A percentile compares a stretch with the other conserved stretches of the same genome.
Conservation (phyloP, 2,797 vertebrate genomes). For the Yasuhikotakia modesta region DNA sequence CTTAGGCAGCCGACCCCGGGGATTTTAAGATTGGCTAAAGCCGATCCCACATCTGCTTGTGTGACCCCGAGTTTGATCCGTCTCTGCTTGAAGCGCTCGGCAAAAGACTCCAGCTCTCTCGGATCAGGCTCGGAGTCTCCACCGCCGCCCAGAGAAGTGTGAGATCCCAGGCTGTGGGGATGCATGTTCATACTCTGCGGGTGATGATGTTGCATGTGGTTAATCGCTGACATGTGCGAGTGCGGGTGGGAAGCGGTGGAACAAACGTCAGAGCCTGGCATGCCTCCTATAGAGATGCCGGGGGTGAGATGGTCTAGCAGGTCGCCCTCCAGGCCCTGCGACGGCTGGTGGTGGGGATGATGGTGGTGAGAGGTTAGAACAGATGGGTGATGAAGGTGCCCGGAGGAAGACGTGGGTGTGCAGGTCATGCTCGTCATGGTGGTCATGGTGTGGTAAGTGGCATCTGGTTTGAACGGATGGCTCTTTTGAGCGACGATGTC, state of each 20-base stretch:
- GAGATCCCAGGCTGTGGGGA: slow-evolving; percentile 81
- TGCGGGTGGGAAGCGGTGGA: slow-evolving; percentile 84
- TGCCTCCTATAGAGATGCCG: slow-evolving; percentile 78
- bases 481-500: slow-evolving; percentile 90
- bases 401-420: slow-evolving; percentile 86
- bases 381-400: slow-evolving; percentile 89
- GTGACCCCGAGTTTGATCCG: slow-evolving; percentile 92
- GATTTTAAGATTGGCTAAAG: slow-evolving; percentile 91
- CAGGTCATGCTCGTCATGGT: slow-evolving; percentile 92
- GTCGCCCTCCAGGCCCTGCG: slow-evolving; percentile 87
- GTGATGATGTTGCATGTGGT: slow-evolving; percentile 88
- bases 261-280: slow-evolving; percentile 85
- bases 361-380: slow-evolving; percentile 84
- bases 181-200: slow-evolving; percentile 86
- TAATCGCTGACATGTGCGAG: slow-evolving; percentile 88
- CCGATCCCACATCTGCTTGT: slow-evolving; percentile 89
- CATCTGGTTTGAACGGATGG: slow-evolving; percentile 91
- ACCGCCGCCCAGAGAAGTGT: slow-evolving; percentile 74
- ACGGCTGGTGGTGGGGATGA: slow-evolving; percentile 78
- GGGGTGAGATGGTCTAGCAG: slow-evolving; percentile 89
- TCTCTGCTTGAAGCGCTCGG: slow-evolving; percentile 90
- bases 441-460: slow-evolving; percentile 94
- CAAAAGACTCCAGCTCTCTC: slow-evolving; percentile 90
- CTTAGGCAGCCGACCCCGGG: slow-evolving; percentile 90
- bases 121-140: slow-evolving; percentile 87